Conservation (phyloP, 2,888 invertebrate species). For the Diaperis boleti region DNA sequence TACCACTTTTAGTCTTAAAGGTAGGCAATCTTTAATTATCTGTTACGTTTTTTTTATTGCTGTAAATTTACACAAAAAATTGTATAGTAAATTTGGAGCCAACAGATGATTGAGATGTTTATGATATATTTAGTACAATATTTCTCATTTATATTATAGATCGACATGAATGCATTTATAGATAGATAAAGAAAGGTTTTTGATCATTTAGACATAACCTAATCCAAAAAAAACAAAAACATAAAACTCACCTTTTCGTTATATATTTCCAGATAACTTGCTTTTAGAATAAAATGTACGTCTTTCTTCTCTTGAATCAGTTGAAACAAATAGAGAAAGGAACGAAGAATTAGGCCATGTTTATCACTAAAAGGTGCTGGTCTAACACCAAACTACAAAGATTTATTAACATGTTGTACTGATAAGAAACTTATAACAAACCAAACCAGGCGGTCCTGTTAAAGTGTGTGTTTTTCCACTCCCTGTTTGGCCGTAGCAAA, state of each 20-base stretch:
- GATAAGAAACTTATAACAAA: conserved; percentile 63
- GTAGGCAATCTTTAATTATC: too few species aligned
- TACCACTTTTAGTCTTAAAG: too few species aligned
- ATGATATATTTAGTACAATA: too few species aligned
- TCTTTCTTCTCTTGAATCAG: conserved; percentile 82
- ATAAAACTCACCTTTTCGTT: conserved; percentile 91
- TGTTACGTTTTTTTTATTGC: too few species aligned
- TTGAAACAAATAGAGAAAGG: conserved; percentile 90
- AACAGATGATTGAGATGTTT: too few species aligned
- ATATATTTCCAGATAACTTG: conserved; percentile 95
- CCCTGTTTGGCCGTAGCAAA: conserved; percentile 97
- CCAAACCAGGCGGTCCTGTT: conserved; percentile 90
- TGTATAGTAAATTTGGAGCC: too few species aligned
- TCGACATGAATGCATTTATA: too few species aligned
- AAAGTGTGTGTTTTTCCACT: conserved; percentile 97
- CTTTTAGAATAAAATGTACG: conserved; percentile 86
- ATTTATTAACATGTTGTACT: conserved; percentile 29
- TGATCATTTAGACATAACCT: too few species aligned
- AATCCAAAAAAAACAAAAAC: too few species aligned
- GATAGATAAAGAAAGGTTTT: too few species aligned
- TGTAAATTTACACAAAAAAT: too few species aligned
- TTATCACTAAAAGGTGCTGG: conserved; percentile 71
- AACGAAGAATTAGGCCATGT: conserved; percentile 90
- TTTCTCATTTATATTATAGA: too few species aligned
- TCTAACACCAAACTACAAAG: conserved; percentile 62